These are phyloP conservation scores for Chymomyza costata DNA, from an alignment of 1,140 invertebrate genomes.

Conservation along the genomic window DNA sequence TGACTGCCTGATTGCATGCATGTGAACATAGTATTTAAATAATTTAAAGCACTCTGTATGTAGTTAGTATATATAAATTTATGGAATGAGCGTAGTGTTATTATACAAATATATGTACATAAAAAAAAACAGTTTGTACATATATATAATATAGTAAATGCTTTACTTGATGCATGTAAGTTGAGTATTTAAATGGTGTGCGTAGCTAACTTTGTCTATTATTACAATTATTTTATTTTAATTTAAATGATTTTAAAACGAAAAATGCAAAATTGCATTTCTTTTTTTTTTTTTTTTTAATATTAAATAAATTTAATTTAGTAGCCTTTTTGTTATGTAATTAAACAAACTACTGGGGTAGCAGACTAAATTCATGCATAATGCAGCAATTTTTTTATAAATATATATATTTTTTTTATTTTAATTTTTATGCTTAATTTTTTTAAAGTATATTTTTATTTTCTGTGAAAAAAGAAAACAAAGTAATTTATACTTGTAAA, in stretches of 20 bases:
- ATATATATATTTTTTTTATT: constrained; percentile 29
- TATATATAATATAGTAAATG: constrained; percentile 31
- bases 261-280: no score
- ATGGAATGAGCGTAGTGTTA: constrained; percentile 42
- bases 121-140: constrained; percentile 2
- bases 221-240: constrained; percentile 11
- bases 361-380: constrained; percentile 72
- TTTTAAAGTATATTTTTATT: constrained; percentile 41
- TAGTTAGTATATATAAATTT: constrained; percentile 3
- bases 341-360: constrained; percentile 60
- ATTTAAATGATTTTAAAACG: no score
- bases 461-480: constrained; percentile 51
- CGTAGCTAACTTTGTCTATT: constrained; percentile 40
- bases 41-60: constrained; percentile 5
- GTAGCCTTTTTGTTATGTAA: constrained; percentile 25
- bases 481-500: constrained; percentile 51
- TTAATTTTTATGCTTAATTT: constrained; percentile 43
- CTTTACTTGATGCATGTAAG: constrained; percentile 59
- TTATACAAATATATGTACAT: constrained; percentile 15
- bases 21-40: constrained; percentile 35
- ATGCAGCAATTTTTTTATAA: constrained; percentile 41
- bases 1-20: constrained; percentile 58
- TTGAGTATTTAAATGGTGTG: constrained; percentile 47
- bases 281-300: constrained; percentile 11
- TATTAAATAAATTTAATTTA: constrained; percentile 14